phyloP scores from a whole-genome alignment of 2,797 vertebrate species.

The Parambassis ranga region DNA sequence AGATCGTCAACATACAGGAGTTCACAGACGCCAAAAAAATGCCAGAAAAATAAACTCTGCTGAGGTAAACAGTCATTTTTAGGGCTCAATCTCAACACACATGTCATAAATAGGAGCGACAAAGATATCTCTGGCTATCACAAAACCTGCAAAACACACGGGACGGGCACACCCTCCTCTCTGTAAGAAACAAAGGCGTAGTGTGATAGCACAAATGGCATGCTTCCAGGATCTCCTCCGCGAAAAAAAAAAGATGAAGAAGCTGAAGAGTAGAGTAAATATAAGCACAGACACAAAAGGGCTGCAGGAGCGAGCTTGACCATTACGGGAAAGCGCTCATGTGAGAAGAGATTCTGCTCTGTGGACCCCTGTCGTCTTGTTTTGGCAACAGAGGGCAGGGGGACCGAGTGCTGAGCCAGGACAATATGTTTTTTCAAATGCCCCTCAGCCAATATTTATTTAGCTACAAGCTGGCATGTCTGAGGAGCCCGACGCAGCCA shows the following conservation, averaged over 20 bases:
- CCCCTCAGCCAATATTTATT: constrained; percentile 77
- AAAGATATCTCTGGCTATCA: constrained; percentile 69
- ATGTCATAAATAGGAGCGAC: constrained; percentile 61
- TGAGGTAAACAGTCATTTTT: constrained; percentile 54
- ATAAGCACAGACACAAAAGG: constrained; percentile 55
- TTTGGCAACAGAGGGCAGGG: constrained; percentile 70
- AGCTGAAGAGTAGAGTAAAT: constrained; percentile 51
- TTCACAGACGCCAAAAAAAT: constrained; percentile 27
- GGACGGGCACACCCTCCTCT: constrained; percentile 62
- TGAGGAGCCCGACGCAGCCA: constrained; percentile 56
- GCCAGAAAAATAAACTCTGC: constrained; percentile 41
- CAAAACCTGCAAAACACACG: constrained; percentile 57
- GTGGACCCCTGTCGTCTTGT: constrained; percentile 61
- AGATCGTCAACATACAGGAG: constrained; percentile 17
- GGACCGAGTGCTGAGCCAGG: constrained; percentile 65
- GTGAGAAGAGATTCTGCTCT: constrained; percentile 60
- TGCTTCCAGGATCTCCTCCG: constrained; percentile 47
- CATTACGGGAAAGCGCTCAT: constrained; percentile 51
- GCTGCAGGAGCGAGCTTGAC: constrained; percentile 52
- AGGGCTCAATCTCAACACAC: constrained; percentile 45
- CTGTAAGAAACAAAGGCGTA: constrained; percentile 61
- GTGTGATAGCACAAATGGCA: constrained; percentile 59
- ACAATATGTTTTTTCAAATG: constrained; percentile 80
- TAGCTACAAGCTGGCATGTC: constrained; percentile 74
- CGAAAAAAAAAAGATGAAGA: too few species aligned